Evolutionary conservation across 2,797 vertebrate species (phyloP), one percentile per base, ranked within the genome.

Genomic region (Sphenopsis melanotis): DNA sequence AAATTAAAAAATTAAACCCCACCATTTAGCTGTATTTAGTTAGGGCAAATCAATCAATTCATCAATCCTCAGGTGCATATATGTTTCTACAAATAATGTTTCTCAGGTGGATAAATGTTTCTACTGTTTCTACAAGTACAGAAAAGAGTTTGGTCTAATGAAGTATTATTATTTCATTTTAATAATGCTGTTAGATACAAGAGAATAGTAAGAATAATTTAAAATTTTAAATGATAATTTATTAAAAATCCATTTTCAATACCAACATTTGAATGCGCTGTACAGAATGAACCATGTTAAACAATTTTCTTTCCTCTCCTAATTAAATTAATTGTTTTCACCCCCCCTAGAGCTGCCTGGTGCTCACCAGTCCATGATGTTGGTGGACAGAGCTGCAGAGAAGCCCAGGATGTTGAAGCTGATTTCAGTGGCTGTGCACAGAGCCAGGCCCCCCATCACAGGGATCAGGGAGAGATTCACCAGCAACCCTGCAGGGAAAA

Each of bases 361-460:
- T 3, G 46, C 89, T 98, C 97, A 99, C 99, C 99, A 99, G 98
- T 99, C 99, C 99, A 99, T 99, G 96, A 99, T 98, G 96, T 99
- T 99, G 90, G 99, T 99, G 83, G 99, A 99, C 34, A 99, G 97
- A 0, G 99, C 99, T 5, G 99, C 99, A 0, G 98, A 99, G 94
- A 99, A 99, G 18, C 99, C 99, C 14, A 99, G 97, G 91, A 99
- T 94, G 94, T 99, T 99, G 98, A 99, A 99, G 94, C 99, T 99
- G 91, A 99, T 95, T 95, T 99, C 99, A 0, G 99, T 98, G 39
- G 99, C 99, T 0, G 99, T 99, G 97, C 99, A 99, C 23, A 99
- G 98, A 0, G 99, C 98, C 49, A 99, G 98, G 20, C 99, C 99
- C 0, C 97, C 98, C 99, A 99, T 99, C 63, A 99, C 98, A 0